Evolutionary conservation across 1,140 invertebrate genomes (phyloP).

Genomic region (Sycophila sp.): DNA sequence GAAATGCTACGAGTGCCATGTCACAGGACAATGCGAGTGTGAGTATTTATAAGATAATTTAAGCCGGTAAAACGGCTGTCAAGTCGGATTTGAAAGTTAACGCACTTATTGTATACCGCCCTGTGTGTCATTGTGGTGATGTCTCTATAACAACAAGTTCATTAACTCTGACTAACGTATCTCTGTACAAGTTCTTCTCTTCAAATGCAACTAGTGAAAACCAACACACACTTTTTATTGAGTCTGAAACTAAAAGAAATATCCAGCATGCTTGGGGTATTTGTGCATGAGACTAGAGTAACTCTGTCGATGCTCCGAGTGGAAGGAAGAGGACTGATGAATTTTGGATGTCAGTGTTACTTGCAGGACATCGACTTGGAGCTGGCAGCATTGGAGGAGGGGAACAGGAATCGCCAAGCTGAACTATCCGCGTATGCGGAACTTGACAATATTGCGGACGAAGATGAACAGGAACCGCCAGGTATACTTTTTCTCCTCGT

Average conservation of each 20-base stretch:
- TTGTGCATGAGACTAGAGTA: no score
- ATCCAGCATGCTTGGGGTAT: no score
- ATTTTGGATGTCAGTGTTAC: slow-evolving; percentile 56
- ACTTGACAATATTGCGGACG: slow-evolving; percentile 68
- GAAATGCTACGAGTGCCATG: not conserved
- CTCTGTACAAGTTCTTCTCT: no score
- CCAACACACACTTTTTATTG: no score
- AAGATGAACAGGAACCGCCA: slow-evolving; percentile 66
- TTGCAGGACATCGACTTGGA: slow-evolving; percentile 65
- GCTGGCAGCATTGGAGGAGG: slow-evolving; percentile 62
- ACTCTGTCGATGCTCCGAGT: no score
- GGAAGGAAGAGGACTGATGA: no score
- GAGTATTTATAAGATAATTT: slow-evolving; percentile 1
- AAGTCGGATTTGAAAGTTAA: not conserved
- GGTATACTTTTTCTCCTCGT: no score
- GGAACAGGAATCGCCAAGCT: slow-evolving; percentile 60
- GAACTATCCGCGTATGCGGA: slow-evolving; percentile 67
- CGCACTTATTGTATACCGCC: slow-evolving; percentile 19
- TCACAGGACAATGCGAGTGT: not conserved
- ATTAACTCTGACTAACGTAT: no score
- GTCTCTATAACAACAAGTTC: no score
- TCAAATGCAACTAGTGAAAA: no score
- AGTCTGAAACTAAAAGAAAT: no score
- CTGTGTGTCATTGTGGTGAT: not conserved
- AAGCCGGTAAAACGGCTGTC: not conserved